Conservation (phyloP, 2,888 invertebrate genomes). For the Brenthis daphne region DNA sequence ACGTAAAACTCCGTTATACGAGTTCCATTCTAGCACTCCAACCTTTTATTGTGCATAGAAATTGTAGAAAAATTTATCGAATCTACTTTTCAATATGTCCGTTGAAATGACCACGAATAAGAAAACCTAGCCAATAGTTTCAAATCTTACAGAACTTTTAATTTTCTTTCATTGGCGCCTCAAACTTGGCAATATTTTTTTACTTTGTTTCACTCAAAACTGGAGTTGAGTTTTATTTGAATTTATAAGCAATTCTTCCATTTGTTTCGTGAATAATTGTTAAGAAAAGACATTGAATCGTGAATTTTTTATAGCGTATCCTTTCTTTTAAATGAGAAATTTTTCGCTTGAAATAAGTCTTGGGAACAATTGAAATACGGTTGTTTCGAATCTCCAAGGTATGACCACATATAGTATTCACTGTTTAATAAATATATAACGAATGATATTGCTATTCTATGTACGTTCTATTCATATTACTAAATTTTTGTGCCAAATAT, state of each 20-base stretch:
- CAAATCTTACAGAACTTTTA: constrained; percentile 24
- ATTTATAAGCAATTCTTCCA: constrained; percentile 36
- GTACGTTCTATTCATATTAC: too few relatives aligned
- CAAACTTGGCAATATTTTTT: not conserved
- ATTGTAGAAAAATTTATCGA: constrained; percentile 26
- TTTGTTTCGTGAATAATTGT: constrained; percentile 33
- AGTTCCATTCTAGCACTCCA: not conserved
- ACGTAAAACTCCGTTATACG: not conserved
- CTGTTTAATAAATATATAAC: not conserved
- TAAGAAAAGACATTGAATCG: constrained; percentile 24
- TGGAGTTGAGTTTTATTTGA: constrained; percentile 28
- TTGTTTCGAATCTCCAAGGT: constrained; percentile 3
- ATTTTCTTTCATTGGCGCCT: constrained; percentile 29
- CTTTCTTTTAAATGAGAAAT: constrained; percentile 25
- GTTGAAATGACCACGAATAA: constrained; percentile 28
- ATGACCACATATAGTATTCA: constrained; percentile 14
- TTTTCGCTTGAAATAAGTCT: not conserved
- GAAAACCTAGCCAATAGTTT: constrained; percentile 30
- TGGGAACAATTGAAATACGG: constrained; percentile 6
- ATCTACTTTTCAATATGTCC: constrained; percentile 35
- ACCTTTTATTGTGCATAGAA: constrained; percentile 5
- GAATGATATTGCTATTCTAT: too few relatives aligned
- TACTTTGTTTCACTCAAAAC: constrained; percentile 6
- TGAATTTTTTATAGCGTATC: constrained; percentile 28
- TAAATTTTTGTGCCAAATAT: too few relatives aligned